phyloP scores from a whole-genome alignment of 2,888 invertebrate species.

The Rhingia campestris region DNA sequence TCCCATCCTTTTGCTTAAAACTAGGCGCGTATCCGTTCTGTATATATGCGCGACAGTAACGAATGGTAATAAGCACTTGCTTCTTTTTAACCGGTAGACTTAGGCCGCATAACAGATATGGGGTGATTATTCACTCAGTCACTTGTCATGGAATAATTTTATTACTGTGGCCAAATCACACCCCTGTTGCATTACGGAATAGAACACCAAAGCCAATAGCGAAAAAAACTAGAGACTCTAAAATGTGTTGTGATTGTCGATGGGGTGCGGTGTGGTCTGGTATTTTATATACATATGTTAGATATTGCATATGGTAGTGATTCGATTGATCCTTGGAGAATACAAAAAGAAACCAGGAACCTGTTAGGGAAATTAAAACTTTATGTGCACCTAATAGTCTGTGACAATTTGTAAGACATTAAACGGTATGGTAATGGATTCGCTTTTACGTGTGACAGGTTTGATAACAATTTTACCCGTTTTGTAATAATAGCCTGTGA shows the following conservation, averaged over 20 bases:
- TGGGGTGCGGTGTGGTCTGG: constrained; percentile 43
- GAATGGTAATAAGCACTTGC: constrained; percentile 67
- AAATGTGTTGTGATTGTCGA: constrained; percentile 47
- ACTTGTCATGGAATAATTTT: constrained; percentile 68
- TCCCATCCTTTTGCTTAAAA: constrained; percentile 57
- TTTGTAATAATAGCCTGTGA: no score
- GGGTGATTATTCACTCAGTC: constrained; percentile 69
- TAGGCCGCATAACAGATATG: constrained; percentile 1
- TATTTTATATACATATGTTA: constrained; percentile 59
- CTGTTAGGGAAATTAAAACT: constrained; percentile 29
- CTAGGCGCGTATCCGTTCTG: neutral
- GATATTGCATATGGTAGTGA: constrained; percentile 54
- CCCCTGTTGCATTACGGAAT: constrained; percentile 53
- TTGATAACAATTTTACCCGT: no score
- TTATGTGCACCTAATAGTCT: neutral
- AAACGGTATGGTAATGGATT: neutral
- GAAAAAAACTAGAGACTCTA: constrained; percentile 31
- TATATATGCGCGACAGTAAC: constrained; percentile 15
- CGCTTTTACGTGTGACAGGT: no score
- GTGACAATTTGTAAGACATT: neutral
- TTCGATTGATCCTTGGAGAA: constrained; percentile 65
- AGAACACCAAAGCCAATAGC: constrained; percentile 4
- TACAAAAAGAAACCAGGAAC: constrained; percentile 21
- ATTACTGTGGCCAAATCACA: constrained; percentile 70
- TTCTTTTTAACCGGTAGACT: constrained; percentile 34